phyloP scores from a whole-genome alignment of 1,140 invertebrate species.

The Drosophila ficusphila region DNA sequence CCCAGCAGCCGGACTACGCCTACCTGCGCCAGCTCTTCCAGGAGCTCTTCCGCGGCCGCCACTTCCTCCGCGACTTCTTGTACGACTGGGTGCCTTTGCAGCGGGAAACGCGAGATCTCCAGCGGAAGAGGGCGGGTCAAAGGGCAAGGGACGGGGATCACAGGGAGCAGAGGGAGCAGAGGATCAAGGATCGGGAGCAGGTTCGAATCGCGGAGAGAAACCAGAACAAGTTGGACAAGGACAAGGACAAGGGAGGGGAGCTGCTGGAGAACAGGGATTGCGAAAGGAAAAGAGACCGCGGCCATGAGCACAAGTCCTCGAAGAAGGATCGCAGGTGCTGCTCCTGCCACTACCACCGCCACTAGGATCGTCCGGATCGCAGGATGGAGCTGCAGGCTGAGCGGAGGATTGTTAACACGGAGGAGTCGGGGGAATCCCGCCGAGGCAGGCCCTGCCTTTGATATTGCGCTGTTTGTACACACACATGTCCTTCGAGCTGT shows the following conservation, averaged over 20 bases:
- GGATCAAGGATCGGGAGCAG: not conserved
- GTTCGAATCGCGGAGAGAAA: no score
- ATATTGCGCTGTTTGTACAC: slow-evolving; percentile 3
- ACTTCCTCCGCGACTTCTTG: no score
- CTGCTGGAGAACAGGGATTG: not conserved
- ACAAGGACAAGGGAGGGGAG: not conserved
- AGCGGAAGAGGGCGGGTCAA: not conserved
- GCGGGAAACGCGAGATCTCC: not conserved
- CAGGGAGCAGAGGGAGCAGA: not conserved
- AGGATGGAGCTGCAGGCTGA: not conserved
- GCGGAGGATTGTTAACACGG: not conserved
- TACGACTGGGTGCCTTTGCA: slow-evolving; percentile 55
- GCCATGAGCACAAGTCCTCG: no score
- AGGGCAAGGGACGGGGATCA: not conserved
- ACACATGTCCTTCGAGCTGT: slow-evolving; percentile 7
- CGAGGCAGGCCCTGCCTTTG: not conserved
- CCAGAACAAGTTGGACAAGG: not conserved
- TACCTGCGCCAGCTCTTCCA: slow-evolving; percentile 85
- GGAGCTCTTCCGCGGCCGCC: slow-evolving; percentile 43
- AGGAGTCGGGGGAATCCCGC: not conserved
- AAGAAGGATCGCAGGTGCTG: not conserved
- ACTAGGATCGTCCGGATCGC: not conserved
- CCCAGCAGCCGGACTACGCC: slow-evolving; percentile 97
- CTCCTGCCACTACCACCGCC: not conserved
- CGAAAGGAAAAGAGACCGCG: not conserved